A percentile compares a stretch with the other conserved stretches of the same genome.
Evolutionary conservation across 2,888 invertebrate genomes (phyloP).

Genomic region (Platycnemis pennipes): DNA sequence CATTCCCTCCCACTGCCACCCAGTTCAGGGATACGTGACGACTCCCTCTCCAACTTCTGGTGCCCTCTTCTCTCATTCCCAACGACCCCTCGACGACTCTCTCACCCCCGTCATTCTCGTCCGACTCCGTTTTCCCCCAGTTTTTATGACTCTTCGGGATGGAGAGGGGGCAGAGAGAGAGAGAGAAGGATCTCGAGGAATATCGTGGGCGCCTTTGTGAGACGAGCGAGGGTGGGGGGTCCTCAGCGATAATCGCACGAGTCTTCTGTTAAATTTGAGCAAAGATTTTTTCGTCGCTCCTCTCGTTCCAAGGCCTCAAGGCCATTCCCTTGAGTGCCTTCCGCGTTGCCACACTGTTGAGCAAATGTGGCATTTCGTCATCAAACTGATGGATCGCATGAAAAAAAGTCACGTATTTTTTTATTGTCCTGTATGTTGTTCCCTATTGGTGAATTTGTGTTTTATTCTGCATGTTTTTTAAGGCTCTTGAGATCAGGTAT

Average conservation of each 20-base stretch:
- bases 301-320: neutral
- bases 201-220: neutral
- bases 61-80: no score
- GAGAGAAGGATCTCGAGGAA: neutral
- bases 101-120: neutral
- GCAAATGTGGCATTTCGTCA: neutral
- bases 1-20: neutral
- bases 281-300: neutral
- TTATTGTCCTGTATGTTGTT: no score
- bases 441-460: no score
- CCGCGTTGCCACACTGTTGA: neutral
- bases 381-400: no score
- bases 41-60: no score
- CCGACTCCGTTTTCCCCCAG: neutral
- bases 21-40: neutral
- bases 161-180: neutral
- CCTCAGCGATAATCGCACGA: neutral
- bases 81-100: no score
- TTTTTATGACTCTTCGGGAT: neutral
- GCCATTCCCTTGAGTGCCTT: neutral
- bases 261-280: neutral
- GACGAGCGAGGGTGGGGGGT: neutral
- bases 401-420: no score
- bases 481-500: no score
- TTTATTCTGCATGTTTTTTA: no score